phyloP scores from a whole-genome alignment of 2,113 vertebrate genomes.

The Hippocampus guttulatus region DNA sequence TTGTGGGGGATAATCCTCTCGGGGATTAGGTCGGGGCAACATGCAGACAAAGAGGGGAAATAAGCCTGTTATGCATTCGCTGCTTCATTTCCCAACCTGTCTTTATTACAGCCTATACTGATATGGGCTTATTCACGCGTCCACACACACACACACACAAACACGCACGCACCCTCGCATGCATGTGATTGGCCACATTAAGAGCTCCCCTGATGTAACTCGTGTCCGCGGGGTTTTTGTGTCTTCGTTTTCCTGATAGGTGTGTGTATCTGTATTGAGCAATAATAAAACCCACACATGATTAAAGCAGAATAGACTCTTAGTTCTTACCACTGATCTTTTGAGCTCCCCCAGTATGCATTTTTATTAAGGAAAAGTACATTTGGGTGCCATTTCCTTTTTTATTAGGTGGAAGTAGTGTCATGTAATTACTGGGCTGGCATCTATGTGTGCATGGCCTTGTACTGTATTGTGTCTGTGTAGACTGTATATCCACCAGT shows the following conservation, averaged over 20 bases:
- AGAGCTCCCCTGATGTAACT: constrained; percentile 66
- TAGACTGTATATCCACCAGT: too few relatives aligned
- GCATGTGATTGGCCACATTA: constrained; percentile 69
- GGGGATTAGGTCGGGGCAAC: constrained; percentile 74
- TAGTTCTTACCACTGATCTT: constrained; percentile 70
- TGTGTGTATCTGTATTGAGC: constrained; percentile 66
- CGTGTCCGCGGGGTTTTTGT: constrained; percentile 61
- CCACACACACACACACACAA: constrained; percentile 35
- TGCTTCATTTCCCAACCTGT: constrained; percentile 74
- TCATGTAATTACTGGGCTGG: constrained; percentile 59
- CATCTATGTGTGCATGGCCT: constrained; percentile 24
- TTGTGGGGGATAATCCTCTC: constrained; percentile 72
- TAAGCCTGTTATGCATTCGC: constrained; percentile 75
- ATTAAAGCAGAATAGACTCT: constrained; percentile 71
- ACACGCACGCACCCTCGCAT: constrained; percentile 42
- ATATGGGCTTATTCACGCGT: constrained; percentile 62
- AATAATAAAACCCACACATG: constrained; percentile 73
- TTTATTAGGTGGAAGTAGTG: constrained; percentile 62
- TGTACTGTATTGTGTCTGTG: constrained; percentile 7
- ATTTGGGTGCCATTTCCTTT: constrained; percentile 61
- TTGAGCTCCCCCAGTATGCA: constrained; percentile 69
- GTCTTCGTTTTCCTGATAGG: constrained; percentile 66
- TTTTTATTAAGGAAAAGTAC: constrained; percentile 71
- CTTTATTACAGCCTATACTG: constrained; percentile 73
- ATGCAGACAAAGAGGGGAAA: constrained; percentile 74